Conservation (phyloP, 92 coral and sea anemone genomes). For the Palythoa caribaeorum region DNA sequence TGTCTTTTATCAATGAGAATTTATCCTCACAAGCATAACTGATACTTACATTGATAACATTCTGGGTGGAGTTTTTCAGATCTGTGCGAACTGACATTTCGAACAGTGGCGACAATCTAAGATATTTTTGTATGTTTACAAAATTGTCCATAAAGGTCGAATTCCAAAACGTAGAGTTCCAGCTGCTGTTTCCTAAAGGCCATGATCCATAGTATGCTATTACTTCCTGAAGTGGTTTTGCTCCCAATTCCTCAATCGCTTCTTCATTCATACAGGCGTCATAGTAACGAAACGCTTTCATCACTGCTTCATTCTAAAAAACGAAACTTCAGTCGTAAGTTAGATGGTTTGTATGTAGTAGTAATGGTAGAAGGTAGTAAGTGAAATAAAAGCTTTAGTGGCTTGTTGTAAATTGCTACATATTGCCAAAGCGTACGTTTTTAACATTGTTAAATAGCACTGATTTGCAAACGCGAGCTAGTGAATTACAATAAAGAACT, state of each 20-base stretch:
- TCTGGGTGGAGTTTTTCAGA: constrained; percentile 85
- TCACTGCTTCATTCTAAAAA: constrained; percentile 81
- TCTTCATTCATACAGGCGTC: constrained; percentile 85
- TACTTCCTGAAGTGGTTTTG: constrained; percentile 68
- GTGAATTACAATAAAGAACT: no score
- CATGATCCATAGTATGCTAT: constrained; percentile 82
- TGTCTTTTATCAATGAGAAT: neutral
- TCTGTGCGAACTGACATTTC: constrained; percentile 85
- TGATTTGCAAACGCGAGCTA: no score
- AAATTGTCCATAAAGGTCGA: constrained; percentile 69
- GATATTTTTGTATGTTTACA: constrained; percentile 76
- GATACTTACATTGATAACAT: constrained; percentile 85
- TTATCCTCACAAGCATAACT: neutral
- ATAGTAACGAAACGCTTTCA: constrained; percentile 82
- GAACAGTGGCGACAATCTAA: constrained; percentile 78
- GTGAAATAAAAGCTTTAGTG: neutral
- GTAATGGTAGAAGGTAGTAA: no score
- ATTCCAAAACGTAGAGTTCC: constrained; percentile 75
- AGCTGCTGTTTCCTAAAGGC: constrained; percentile 83
- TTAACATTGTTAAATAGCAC: no score
- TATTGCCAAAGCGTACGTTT: no score
- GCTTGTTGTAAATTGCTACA: neutral
- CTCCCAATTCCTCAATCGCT: constrained; percentile 68
- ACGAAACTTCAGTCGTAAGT: neutral
- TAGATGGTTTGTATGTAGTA: no score